Percentiles rank a stretch among this genome's conserved stretches.
These are phyloP conservation scores for Crenichthys baileyi DNA, from an alignment of 2,797 vertebrate genomes.

Conservation along the genomic window DNA sequence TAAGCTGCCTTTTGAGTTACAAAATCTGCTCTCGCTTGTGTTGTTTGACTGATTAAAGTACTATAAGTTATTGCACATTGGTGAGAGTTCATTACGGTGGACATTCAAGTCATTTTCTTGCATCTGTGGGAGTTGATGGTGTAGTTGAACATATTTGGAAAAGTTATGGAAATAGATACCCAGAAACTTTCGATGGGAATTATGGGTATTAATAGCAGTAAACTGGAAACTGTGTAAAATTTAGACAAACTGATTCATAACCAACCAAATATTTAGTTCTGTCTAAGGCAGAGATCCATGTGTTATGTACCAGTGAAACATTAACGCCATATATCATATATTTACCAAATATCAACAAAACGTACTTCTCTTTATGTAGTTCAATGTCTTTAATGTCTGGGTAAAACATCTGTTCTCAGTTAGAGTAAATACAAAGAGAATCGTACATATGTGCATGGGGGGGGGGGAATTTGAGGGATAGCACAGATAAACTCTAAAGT, in stretches of 20 bases:
- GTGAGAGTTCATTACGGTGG: constrained; percentile 28
- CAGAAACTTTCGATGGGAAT: neutral
- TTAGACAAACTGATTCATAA: neutral
- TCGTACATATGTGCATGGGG: neutral
- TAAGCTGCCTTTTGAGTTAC: constrained; percentile 72
- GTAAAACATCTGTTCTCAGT: neutral
- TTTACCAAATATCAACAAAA: neutral
- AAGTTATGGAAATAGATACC: neutral
- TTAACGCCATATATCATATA: neutral
- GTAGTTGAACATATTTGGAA: neutral
- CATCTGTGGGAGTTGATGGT: neutral
- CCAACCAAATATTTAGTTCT: neutral
- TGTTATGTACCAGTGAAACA: neutral
- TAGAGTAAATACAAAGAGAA: neutral
- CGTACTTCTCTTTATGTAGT: neutral
- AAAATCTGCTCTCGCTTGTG: constrained; percentile 73
- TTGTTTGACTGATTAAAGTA: constrained; percentile 79
- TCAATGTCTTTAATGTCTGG: neutral
- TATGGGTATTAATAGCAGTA: neutral
- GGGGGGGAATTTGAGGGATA: neutral
- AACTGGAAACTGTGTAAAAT: neutral
- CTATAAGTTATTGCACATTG: constrained; percentile 91
- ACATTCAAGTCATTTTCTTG: neutral
- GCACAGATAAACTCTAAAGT: neutral
- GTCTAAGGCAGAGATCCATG: neutral